These are phyloP conservation scores for Eupithecia subumbrata DNA, from an alignment of 2,888 invertebrate genomes.

Conservation along the genomic window DNA sequence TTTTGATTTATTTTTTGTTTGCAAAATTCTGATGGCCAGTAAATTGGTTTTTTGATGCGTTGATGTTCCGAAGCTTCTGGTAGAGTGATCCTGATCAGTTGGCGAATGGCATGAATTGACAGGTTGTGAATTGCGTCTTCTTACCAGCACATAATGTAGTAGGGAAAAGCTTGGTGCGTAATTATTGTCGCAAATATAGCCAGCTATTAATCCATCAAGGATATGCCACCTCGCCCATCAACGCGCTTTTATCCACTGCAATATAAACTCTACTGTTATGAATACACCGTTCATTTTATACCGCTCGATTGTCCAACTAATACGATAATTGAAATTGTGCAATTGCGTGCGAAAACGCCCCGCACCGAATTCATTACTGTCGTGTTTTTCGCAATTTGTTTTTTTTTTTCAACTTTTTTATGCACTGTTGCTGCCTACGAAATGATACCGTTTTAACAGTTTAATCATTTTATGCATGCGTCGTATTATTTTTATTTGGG, in stretches of 20 bases:
- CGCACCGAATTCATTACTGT: conserved; percentile 79
- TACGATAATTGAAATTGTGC: conserved; percentile 85
- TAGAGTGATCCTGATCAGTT: background rate
- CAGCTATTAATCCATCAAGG: conserved; percentile 61
- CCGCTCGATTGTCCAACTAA: conserved; percentile 67
- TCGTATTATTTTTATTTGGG: conserved; percentile 45
- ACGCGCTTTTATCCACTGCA: conserved; percentile 22
- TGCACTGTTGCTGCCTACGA: conserved; percentile 59
- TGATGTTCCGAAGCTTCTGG: background rate
- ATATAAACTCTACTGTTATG: conserved; percentile 17
- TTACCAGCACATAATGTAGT: background rate
- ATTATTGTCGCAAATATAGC: conserved; percentile 52
- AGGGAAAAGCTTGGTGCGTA: conserved; percentile 32
- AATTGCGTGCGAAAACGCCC: conserved; percentile 82
- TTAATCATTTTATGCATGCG: conserved; percentile 72
- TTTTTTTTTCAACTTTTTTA: conserved; percentile 57
- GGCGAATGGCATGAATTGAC: background rate
- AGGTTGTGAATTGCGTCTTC: background rate
- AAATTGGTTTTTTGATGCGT: conserved; percentile 1
- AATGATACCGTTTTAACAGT: conserved; percentile 70
- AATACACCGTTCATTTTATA: conserved; percentile 31
- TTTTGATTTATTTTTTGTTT: conserved; percentile 39
- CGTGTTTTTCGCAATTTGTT: conserved; percentile 72
- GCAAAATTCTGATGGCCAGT: conserved; percentile 43
- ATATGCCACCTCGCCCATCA: conserved; percentile 57